Evolutionary conservation across 2,113 vertebrate genomes (phyloP).

Genomic region (Onychostruthus taczanowskii): DNA sequence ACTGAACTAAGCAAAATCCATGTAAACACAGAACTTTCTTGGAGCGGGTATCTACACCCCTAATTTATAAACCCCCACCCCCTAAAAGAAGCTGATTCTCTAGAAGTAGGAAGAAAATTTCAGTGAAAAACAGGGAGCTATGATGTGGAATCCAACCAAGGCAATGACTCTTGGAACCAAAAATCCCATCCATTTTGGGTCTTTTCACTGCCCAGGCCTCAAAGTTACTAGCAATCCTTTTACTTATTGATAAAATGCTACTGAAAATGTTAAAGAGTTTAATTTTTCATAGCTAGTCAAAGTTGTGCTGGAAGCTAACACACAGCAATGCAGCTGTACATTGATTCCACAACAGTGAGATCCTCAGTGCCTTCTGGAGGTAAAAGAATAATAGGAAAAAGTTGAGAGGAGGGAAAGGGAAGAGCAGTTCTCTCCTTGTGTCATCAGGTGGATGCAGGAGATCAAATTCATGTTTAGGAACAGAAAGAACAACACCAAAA

Average conservation of each 20-base stretch:
- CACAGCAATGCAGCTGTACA: background rate
- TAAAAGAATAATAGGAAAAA: background rate
- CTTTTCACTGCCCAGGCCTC: background rate
- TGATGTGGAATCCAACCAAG: background rate
- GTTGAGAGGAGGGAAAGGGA: accelerated
- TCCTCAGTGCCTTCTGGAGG: background rate
- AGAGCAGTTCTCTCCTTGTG: background rate
- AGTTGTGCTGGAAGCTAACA: background rate
- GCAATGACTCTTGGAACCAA: background rate
- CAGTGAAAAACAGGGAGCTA: background rate
- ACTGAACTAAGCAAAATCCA: background rate
- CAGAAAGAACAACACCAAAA: background rate
- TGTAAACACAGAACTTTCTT: background rate
- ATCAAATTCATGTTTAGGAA: background rate
- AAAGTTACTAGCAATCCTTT: background rate
- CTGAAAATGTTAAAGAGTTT: background rate
- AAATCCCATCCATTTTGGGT: background rate
- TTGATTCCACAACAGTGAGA: background rate
- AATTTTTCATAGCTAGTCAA: background rate
- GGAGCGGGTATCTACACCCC: background rate
- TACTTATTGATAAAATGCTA: background rate
- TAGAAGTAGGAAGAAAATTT: background rate
- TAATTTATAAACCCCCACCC: background rate
- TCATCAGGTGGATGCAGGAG: background rate
- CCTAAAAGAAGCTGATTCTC: background rate